Conservation (phyloP, 2,797 vertebrate genomes). For the Spinus pinus region DNA sequence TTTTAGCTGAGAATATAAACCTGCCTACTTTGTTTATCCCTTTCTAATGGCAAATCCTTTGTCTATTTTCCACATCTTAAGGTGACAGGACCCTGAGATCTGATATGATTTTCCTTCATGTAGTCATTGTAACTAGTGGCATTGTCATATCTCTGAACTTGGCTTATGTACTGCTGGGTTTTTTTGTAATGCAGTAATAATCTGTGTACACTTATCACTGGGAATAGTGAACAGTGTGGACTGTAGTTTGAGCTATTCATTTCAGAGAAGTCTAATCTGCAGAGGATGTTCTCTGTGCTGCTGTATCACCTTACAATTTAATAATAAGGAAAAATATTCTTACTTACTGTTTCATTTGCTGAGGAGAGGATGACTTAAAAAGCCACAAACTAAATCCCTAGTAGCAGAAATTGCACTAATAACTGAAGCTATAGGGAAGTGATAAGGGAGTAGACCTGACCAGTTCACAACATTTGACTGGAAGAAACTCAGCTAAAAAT, state of each 20-base stretch:
- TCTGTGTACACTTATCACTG: accelerated
- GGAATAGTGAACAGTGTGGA: not conserved
- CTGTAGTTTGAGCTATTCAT: not conserved
- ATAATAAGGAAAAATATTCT: not conserved
- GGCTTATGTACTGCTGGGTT: accelerated
- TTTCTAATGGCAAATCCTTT: accelerated
- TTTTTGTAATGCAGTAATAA: not conserved
- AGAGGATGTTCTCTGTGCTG: not conserved
- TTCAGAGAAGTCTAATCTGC: not conserved
- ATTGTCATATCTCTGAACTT: not conserved
- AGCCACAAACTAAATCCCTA: not conserved
- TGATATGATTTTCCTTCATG: not conserved
- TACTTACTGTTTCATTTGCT: accelerated
- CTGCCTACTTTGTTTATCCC: not conserved
- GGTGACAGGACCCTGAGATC: not conserved
- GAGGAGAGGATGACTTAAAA: not conserved
- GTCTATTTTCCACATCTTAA: not conserved
- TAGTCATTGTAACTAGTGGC: not conserved
- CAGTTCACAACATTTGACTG: not conserved
- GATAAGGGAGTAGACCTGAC: not conserved
- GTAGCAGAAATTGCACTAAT: not conserved
- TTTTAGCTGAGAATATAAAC: not conserved
- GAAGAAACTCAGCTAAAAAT: not conserved
- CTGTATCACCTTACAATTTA: not conserved
- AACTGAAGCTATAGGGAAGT: not conserved